phyloP scores from a whole-genome alignment of 2,888 invertebrate species.

The Drosophila longiperda region DNA sequence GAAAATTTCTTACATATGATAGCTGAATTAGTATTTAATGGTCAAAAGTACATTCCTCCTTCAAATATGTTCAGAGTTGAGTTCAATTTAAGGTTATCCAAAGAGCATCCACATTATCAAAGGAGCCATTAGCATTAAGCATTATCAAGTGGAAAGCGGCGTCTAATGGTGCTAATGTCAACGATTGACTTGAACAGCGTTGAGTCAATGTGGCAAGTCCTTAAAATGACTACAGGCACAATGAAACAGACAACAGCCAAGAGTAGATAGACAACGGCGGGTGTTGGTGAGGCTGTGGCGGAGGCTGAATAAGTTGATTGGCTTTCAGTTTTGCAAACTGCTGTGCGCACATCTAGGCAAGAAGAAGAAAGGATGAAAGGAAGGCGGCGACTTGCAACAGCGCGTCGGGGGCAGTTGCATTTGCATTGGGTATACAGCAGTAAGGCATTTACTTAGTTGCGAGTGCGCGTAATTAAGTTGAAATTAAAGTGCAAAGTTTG shows the following conservation, averaged over 20 bases:
- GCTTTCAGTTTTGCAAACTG: slow-evolving; percentile 60
- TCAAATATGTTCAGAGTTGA: not conserved
- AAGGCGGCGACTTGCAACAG: slow-evolving; percentile 22
- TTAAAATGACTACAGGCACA: slow-evolving; percentile 42
- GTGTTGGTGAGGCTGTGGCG: not conserved
- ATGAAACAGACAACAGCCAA: slow-evolving; percentile 17
- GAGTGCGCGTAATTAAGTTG: slow-evolving; percentile 69
- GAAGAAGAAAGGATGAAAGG: not conserved
- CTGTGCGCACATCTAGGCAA: slow-evolving; percentile 15
- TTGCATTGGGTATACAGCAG: slow-evolving; percentile 25
- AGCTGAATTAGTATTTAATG: not conserved
- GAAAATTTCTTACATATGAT: not conserved
- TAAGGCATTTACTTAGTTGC: slow-evolving; percentile 34
- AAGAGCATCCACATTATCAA: not conserved
- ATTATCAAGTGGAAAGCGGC: slow-evolving; percentile 48
- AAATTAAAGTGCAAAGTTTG: slow-evolving; percentile 77
- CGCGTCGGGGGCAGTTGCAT: slow-evolving; percentile 27
- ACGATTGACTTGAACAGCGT: slow-evolving; percentile 18
- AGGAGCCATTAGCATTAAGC: slow-evolving; percentile 60
- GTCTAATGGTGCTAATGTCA: slow-evolving; percentile 41
- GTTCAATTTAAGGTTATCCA: not conserved
- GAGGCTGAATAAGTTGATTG: slow-evolving; percentile 68
- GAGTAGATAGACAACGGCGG: slow-evolving; percentile 1
- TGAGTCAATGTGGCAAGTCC: slow-evolving; percentile 18
- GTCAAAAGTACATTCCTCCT: not conserved